A percentile compares a stretch with the other conserved stretches of the same genome.
Conservation (phyloP, 1,140 invertebrate species). For the Lordiphosa mommai region DNA sequence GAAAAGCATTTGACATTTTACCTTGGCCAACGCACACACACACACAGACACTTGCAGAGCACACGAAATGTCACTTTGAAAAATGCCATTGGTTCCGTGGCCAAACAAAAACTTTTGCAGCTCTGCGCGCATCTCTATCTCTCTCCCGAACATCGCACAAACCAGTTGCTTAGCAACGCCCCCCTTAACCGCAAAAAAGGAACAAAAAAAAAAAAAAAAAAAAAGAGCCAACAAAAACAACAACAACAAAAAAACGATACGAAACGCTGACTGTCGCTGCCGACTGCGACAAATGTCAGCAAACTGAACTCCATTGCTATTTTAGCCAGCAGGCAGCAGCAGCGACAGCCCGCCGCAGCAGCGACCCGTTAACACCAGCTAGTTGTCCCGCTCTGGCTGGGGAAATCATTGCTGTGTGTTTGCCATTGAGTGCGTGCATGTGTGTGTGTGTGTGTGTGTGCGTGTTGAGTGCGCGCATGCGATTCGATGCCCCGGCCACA, state of each 20-base stretch:
- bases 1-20: constrained; percentile 79
- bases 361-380: background rate
- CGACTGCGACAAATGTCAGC: constrained; percentile 63
- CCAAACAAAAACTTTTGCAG: constrained; percentile 39
- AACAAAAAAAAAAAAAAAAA: constrained; percentile 5
- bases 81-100: constrained; percentile 76
- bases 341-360: background rate
- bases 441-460: background rate
- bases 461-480: constrained; percentile 47
- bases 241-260: constrained; percentile 9
- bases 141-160: constrained; percentile 46
- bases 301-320: constrained; percentile 72
- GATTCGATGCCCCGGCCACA: constrained; percentile 36
- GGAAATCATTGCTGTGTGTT: constrained; percentile 45
- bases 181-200: constrained; percentile 68
- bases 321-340: constrained; percentile 30
- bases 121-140: constrained; percentile 60
- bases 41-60: constrained; percentile 38
- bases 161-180: constrained; percentile 79
- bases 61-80: constrained; percentile 79
- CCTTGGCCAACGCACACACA: constrained; percentile 52
- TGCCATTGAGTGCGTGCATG: constrained; percentile 33
- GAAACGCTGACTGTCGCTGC: constrained; percentile 33
- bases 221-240: constrained; percentile 14
- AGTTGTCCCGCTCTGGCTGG: constrained; percentile 42